Evolutionary conservation across 2,888 invertebrate species (phyloP).

Genomic region (Alentia gelatinosa): DNA sequence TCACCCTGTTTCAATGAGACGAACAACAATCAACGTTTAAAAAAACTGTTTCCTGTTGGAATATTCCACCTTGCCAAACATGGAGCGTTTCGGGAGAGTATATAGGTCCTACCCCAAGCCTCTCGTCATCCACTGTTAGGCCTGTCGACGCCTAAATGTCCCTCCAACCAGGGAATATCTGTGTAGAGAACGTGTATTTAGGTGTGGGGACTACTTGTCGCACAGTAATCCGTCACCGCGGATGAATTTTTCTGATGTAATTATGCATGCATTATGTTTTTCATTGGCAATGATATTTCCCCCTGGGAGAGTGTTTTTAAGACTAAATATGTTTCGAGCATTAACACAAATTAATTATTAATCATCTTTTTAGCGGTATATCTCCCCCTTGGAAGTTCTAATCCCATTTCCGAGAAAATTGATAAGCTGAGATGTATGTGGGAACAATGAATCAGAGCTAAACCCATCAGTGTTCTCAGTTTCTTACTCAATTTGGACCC

Average conservation of each 20-base stretch:
- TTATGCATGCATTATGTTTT: not conserved
- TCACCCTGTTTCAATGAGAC: conserved; percentile 12
- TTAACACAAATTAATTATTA: conserved; percentile 1
- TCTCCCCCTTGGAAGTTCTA: not conserved
- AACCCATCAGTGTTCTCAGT: too few relatives aligned
- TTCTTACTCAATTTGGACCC: too few relatives aligned
- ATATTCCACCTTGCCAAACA: conserved; percentile 18
- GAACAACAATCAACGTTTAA: not conserved
- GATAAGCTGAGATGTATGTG: not conserved
- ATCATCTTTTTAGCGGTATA: not conserved
- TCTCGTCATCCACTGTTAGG: too few relatives aligned
- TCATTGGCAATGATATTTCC: not conserved
- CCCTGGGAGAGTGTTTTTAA: not conserved
- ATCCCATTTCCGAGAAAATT: not conserved
- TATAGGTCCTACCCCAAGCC: too few relatives aligned
- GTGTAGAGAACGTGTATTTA: not conserved
- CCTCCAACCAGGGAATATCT: too few relatives aligned
- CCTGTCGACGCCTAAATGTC: too few relatives aligned
- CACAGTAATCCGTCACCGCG: not conserved
- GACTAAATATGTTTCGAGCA: not conserved
- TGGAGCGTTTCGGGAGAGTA: too few relatives aligned
- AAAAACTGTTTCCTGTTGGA: not conserved
- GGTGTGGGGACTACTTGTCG: not conserved
- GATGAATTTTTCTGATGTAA: not conserved
- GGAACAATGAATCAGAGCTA: too few relatives aligned